Evolutionary conservation across 2,888 invertebrate species (phyloP).

Genomic region (Diarsia dahlii): DNA sequence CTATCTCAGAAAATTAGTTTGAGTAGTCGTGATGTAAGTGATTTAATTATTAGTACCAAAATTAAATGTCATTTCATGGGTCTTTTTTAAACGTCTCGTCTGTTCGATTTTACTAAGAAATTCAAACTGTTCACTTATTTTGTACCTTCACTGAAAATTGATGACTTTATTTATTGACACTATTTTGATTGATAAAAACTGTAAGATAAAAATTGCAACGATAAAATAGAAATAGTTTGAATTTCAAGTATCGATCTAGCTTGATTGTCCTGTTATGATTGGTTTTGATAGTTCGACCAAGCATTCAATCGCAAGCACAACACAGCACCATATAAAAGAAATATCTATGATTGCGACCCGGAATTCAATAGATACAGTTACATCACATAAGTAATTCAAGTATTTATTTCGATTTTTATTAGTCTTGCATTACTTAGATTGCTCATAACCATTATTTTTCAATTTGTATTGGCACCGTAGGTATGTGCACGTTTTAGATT

Average conservation of each 20-base stretch:
- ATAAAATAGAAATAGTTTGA: not conserved
- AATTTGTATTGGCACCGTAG: conserved; percentile 27
- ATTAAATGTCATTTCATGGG: not conserved
- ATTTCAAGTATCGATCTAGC: not conserved
- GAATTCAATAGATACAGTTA: conserved; percentile 12
- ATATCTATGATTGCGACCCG: conserved; percentile 11
- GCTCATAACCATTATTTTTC: conserved; percentile 33
- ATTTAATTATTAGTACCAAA: conserved; percentile 31
- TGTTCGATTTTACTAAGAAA: not conserved
- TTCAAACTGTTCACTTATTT: conserved; percentile 7
- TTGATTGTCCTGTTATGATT: not conserved
- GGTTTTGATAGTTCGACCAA: not conserved
- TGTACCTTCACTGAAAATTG: not conserved
- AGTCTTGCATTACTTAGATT: conserved; percentile 23
- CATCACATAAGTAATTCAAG: conserved; percentile 27
- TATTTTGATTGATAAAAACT: not conserved
- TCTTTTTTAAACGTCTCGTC: not conserved
- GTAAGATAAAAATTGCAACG: not conserved
- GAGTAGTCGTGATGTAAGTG: conserved; percentile 50
- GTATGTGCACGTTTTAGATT: conserved; percentile 45
- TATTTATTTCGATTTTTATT: conserved; percentile 23
- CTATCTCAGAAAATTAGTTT: conserved; percentile 47
- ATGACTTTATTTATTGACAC: not conserved
- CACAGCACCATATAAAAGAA: not conserved
- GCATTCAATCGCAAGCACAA: not conserved